A percentile compares a stretch with the other conserved stretches of the same genome.
phyloP scores from a whole-genome alignment of 2,888 invertebrate species.

The Scelioninae gen. 1 region DNA sequence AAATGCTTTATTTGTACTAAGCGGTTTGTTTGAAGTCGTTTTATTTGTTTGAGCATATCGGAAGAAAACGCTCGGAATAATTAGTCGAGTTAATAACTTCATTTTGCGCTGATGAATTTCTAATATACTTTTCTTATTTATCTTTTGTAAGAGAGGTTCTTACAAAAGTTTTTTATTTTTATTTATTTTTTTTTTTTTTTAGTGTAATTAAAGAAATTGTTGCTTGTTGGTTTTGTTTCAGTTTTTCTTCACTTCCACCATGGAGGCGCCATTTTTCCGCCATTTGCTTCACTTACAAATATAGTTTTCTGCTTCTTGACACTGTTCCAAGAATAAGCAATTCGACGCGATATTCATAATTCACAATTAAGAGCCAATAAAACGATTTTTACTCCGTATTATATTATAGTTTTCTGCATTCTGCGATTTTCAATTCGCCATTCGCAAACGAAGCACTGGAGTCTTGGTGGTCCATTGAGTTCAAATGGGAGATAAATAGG shows the following conservation, averaged over 20 bases:
- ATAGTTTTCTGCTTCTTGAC: background rate
- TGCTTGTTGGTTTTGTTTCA: conserved; percentile 6
- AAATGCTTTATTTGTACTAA: conserved; percentile 45
- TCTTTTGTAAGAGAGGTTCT: too few species aligned
- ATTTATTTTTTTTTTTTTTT: conserved; percentile 4
- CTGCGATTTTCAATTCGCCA: conserved; percentile 13
- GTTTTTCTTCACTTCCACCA: too few species aligned
- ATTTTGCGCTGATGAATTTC: conserved; percentile 25
- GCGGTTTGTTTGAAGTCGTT: conserved; percentile 41
- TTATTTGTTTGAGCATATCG: conserved; percentile 48
- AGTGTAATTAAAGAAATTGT: background rate
- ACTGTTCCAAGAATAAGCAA: conserved; percentile 6
- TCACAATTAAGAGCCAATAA: conserved; percentile 21
- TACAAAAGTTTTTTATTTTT: too few species aligned
- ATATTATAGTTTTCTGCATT: conserved; percentile 10
- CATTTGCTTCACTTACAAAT: background rate
- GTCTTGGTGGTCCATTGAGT: conserved; percentile 48
- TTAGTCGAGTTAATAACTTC: conserved; percentile 49
- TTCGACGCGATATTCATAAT: conserved; percentile 14
- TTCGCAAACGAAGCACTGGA: conserved; percentile 24
- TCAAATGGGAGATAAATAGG: conserved; percentile 54
- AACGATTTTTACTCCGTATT: conserved; percentile 18
- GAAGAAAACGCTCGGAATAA: conserved; percentile 38
- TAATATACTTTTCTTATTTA: conserved; percentile 7
- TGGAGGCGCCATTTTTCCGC: background rate